phyloP scores from a whole-genome alignment of 2,797 vertebrate species.

The Spea hammondii region DNA sequence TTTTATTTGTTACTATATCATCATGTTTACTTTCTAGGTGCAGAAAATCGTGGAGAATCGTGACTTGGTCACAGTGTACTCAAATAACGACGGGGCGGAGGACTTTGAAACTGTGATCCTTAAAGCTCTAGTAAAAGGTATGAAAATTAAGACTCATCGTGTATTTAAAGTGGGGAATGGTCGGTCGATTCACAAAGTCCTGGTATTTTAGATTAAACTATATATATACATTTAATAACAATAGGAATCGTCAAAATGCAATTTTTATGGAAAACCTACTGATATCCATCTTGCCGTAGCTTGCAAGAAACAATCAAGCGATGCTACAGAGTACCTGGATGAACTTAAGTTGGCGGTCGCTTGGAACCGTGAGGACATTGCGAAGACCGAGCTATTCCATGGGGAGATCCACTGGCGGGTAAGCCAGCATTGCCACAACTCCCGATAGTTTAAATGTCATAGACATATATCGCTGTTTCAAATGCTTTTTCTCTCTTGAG shows the following conservation, averaged over 20 bases:
- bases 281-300: constrained; percentile 61
- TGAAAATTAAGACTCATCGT: constrained; percentile 1
- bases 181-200: too few relatives aligned
- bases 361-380: constrained; percentile 91
- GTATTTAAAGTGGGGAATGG: too few relatives aligned
- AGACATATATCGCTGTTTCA: not conserved
- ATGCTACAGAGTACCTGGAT: constrained; percentile 74
- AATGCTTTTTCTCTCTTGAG: not conserved
- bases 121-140: constrained; percentile 81
- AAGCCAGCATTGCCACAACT: constrained; percentile 20
- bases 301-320: constrained; percentile 64
- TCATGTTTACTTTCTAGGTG: constrained; percentile 60
- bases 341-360: constrained; percentile 85
- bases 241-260: too few relatives aligned
- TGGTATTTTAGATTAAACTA: too few relatives aligned
- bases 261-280: too few relatives aligned
- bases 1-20: not conserved
- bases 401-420: constrained; percentile 86
- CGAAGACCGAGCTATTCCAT: constrained; percentile 85
- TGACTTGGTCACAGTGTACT: constrained; percentile 77
- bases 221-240: too few relatives aligned
- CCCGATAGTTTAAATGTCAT: too few relatives aligned
- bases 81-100: constrained; percentile 72
- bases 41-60: constrained; percentile 78
- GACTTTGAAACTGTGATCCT: constrained; percentile 86